Conservation (phyloP, 2,888 invertebrate genomes). For the Melanophora roralis region DNA sequence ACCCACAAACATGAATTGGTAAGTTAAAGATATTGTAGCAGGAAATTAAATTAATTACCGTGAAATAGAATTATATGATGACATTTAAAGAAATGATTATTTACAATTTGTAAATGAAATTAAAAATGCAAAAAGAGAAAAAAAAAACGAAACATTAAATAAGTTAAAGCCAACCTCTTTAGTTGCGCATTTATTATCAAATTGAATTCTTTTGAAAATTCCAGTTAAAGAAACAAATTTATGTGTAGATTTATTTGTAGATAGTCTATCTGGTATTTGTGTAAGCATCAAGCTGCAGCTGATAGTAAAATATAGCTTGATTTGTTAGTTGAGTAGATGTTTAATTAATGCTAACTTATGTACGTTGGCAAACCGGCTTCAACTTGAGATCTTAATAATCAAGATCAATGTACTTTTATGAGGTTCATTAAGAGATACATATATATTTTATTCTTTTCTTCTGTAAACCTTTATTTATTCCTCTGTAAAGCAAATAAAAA, state of each 20-base stretch:
- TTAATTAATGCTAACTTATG: too few relatives aligned
- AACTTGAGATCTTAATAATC: slow-evolving; percentile 44
- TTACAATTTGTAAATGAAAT: background rate
- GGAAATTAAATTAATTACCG: slow-evolving; percentile 58
- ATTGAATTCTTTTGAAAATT: slow-evolving; percentile 43
- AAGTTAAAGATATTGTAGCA: slow-evolving; percentile 48
- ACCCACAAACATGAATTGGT: slow-evolving; percentile 21
- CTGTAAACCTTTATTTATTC: slow-evolving; percentile 3
- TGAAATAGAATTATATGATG: slow-evolving; percentile 48
- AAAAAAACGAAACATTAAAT: background rate
- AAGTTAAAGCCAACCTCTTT: slow-evolving; percentile 7
- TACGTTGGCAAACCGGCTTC: slow-evolving; percentile 50
- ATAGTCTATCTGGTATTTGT: background rate
- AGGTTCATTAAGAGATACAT: slow-evolving; percentile 21
- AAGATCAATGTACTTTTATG: slow-evolving; percentile 62
- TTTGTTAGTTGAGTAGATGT: slow-evolving; percentile 21
- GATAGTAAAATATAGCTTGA: slow-evolving; percentile 15
- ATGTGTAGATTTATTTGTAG: background rate
- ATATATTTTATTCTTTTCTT: slow-evolving; percentile 8
- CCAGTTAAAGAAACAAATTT: slow-evolving; percentile 12
- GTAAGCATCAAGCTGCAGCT: slow-evolving; percentile 6
- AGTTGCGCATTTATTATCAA: slow-evolving; percentile 15
- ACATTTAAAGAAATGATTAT: slow-evolving; percentile 12
- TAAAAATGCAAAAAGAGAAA: slow-evolving; percentile 1
- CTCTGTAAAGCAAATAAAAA: background rate